Evolutionary conservation across 2,888 invertebrate genomes (phyloP).

Genomic region (Drosophila flavopinicola): DNA sequence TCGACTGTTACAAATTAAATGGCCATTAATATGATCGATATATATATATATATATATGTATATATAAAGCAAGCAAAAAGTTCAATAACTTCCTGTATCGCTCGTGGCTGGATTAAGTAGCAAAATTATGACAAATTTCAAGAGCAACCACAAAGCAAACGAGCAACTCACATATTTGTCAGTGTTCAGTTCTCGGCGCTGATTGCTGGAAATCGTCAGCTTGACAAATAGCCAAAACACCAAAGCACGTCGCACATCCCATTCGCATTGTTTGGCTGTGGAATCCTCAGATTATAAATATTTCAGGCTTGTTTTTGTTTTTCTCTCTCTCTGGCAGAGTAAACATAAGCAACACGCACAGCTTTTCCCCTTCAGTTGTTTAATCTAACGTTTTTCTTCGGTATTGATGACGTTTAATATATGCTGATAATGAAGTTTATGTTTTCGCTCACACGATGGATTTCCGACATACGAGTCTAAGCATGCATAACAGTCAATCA

Average conservation of each 20-base stretch:
- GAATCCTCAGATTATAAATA: slow-evolving; percentile 63
- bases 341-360: slow-evolving; percentile 36
- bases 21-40: slow-evolving; percentile 18
- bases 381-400: slow-evolving; percentile 4
- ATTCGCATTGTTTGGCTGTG: slow-evolving; percentile 53
- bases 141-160: slow-evolving; percentile 29
- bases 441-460: slow-evolving; percentile 27
- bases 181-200: slow-evolving; percentile 39
- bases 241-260: slow-evolving; percentile 61
- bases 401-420: slow-evolving; percentile 73
- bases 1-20: slow-evolving; percentile 29
- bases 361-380: neutral
- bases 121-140: slow-evolving; percentile 69
- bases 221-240: slow-evolving; percentile 61
- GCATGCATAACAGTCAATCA: slow-evolving; percentile 59
- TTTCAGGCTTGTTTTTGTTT: slow-evolving; percentile 44
- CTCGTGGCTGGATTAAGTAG: slow-evolving; percentile 31
- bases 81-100: slow-evolving; percentile 2
- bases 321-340: slow-evolving; percentile 8
- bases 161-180: slow-evolving; percentile 55
- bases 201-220: slow-evolving; percentile 72
- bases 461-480: slow-evolving; percentile 4
- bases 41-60: slow-evolving; percentile 1
- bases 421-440: slow-evolving; percentile 70
- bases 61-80: slow-evolving; percentile 7